Evolutionary conservation across 2,797 vertebrate species (phyloP).

Genomic region (Falco cherrug): DNA sequence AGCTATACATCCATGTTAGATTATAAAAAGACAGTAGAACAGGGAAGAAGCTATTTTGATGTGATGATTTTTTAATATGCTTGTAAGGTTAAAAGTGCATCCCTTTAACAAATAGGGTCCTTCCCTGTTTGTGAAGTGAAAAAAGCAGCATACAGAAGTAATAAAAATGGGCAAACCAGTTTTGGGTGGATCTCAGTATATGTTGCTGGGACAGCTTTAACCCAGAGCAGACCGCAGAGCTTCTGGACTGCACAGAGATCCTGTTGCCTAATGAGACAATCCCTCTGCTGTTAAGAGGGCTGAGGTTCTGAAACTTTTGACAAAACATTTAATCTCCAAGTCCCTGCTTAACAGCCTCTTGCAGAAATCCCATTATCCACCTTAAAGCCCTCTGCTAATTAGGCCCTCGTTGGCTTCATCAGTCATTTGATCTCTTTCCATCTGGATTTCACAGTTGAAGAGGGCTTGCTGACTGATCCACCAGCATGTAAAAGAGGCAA

Average conservation of each 20-base stretch:
- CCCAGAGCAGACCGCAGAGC: not conserved
- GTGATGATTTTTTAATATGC: not conserved
- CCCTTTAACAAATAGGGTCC: not conserved
- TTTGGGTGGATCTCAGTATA: not conserved
- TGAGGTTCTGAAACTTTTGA: not conserved
- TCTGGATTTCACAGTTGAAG: not conserved
- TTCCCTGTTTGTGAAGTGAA: not conserved
- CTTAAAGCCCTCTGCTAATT: not conserved
- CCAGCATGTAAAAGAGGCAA: not conserved
- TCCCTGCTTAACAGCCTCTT: not conserved
- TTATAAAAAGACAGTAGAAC: not conserved
- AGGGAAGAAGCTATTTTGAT: not conserved
- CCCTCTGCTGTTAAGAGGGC: not conserved
- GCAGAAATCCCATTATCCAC: not conserved
- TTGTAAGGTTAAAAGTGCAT: not conserved
- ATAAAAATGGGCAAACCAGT: not conserved
- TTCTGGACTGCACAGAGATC: not conserved
- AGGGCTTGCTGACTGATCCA: not conserved
- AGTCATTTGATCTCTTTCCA: not conserved
- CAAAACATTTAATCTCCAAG: not conserved
- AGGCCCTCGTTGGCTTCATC: not conserved
- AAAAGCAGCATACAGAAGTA: not conserved
- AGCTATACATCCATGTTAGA: too few species aligned
- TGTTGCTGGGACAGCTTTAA: not conserved
- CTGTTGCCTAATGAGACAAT: not conserved